Conservation (phyloP, 2,113 vertebrate genomes). For the Ceyx cyanopectus region DNA sequence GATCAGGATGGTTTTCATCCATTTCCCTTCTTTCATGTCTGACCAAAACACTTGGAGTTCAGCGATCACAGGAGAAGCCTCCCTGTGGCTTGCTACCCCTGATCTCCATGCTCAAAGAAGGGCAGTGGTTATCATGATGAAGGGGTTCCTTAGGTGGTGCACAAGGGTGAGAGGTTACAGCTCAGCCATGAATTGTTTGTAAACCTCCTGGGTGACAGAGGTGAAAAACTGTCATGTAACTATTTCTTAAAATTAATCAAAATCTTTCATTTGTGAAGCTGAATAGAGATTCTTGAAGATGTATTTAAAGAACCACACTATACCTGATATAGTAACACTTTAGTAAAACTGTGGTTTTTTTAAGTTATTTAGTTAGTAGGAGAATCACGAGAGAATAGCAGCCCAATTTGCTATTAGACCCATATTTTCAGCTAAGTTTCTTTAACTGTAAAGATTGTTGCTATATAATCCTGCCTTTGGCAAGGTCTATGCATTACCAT, state of each 20-base stretch:
- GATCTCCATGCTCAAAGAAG: background rate
- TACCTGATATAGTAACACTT: background rate
- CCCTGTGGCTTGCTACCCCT: background rate
- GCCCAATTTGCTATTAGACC: background rate
- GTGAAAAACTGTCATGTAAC: background rate
- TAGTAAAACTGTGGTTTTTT: background rate
- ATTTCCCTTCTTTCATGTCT: background rate
- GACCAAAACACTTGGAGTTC: background rate
- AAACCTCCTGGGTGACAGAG: background rate
- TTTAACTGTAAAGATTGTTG: background rate
- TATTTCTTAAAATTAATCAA: background rate
- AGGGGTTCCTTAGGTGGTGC: background rate
- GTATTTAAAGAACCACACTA: background rate
- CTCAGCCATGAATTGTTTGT: background rate
- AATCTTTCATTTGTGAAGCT: background rate
- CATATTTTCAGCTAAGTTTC: background rate
- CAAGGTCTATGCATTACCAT: conserved; percentile 2
- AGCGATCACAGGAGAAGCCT: background rate
- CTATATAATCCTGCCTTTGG: background rate
- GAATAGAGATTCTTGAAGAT: background rate
- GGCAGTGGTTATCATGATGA: background rate
- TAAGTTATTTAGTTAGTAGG: background rate
- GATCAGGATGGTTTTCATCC: background rate
- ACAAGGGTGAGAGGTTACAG: background rate
- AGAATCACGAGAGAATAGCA: background rate